These are phyloP conservation scores for Pardalotus punctatus DNA, from an alignment of 2,113 vertebrate species.

Conservation along the genomic window DNA sequence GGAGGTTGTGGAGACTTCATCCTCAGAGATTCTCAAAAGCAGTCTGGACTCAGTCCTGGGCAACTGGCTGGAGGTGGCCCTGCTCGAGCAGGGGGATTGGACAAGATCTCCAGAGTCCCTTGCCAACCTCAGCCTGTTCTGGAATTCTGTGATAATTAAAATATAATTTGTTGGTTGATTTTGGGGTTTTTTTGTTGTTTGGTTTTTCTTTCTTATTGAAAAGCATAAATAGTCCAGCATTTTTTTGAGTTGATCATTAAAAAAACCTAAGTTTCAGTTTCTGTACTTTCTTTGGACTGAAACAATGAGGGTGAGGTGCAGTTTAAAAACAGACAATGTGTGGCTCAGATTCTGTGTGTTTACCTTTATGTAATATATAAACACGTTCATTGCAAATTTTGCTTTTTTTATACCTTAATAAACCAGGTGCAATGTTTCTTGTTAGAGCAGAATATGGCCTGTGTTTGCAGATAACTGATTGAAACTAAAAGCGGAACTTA, in stretches of 20 bases:
- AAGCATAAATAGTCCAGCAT: background rate
- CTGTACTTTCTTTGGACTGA: background rate
- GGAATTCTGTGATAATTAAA: background rate
- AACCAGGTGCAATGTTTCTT: background rate
- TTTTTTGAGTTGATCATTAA: background rate
- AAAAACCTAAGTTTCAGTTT: background rate
- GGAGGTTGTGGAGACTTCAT: background rate
- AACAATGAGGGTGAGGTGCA: background rate
- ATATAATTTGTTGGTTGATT: background rate
- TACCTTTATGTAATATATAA: background rate
- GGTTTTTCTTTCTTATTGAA: background rate
- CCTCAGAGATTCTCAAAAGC: background rate
- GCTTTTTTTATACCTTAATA: background rate
- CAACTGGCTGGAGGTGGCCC: background rate
- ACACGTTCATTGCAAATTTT: background rate
- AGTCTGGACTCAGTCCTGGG: background rate
- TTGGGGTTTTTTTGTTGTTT: fast-evolving
- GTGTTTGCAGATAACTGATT: background rate
- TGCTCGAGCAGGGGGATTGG: background rate
- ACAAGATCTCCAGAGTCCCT: background rate
- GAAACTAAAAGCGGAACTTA: background rate
- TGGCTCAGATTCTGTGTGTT: background rate
- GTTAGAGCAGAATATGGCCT: background rate
- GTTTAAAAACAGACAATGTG: background rate
- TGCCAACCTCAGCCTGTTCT: background rate